A percentile compares a stretch with the other conserved stretches of the same genome.
Evolutionary conservation across 2,797 vertebrate species (phyloP).

Genomic region (Limosa lapponica): DNA sequence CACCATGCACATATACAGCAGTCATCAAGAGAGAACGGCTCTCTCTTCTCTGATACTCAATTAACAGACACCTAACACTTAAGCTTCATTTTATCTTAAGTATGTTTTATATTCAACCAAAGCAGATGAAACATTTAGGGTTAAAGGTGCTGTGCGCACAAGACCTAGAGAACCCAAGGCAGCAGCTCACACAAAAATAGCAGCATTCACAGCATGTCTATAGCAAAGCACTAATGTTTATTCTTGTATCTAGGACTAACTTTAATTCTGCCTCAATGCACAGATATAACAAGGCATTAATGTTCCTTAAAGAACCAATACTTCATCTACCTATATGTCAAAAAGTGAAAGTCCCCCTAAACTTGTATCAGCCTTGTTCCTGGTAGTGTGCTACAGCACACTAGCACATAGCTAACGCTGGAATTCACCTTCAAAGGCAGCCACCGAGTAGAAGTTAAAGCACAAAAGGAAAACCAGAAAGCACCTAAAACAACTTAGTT

Average conservation of each 20-base stretch:
- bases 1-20: background rate
- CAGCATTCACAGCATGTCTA: background rate
- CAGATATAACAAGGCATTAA: background rate
- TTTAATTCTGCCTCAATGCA: background rate
- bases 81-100: background rate
- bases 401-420: background rate
- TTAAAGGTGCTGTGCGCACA: background rate
- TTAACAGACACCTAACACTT: background rate
- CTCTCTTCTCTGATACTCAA: background rate
- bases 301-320: background rate
- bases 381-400: too few species aligned
- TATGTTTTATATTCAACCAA: background rate
- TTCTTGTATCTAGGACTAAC: constrained; percentile 7
- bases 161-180: background rate
- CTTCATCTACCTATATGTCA: background rate
- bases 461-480: background rate
- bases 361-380: background rate
- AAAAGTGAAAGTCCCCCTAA: background rate
- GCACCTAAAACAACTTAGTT: background rate
- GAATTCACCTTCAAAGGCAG: background rate
- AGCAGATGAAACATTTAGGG: background rate
- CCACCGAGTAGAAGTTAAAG: fast-evolving
- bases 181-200: constrained; percentile 1
- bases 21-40: background rate
- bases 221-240: constrained; percentile 29